Conservation (phyloP, 2,797 vertebrate species). For the Enteromius viviparus region DNA sequence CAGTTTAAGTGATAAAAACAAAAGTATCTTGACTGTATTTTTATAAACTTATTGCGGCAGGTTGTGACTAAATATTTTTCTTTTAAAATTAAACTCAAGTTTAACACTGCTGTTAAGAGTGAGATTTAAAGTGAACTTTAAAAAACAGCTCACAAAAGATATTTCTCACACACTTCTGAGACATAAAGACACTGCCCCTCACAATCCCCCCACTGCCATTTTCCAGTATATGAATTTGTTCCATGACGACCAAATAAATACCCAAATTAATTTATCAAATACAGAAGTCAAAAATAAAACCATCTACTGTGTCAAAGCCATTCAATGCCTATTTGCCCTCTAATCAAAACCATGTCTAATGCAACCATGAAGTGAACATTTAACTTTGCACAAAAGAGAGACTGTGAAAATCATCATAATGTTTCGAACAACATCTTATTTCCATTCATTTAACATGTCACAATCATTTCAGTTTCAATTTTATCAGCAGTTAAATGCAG, state of each 20-base stretch:
- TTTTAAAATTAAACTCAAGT: neutral
- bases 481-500: neutral
- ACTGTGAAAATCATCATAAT: neutral
- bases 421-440: neutral
- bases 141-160: neutral
- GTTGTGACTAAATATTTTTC: neutral
- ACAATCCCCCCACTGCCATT: slow-evolving; percentile 18
- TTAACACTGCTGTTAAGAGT: neutral
- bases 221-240: slow-evolving; percentile 33
- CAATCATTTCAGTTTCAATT: neutral
- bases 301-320: neutral
- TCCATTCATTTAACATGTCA: slow-evolving; percentile 22
- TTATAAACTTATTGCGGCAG: neutral
- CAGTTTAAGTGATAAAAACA: slow-evolving; percentile 2
- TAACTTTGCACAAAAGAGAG: neutral
- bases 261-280: slow-evolving; percentile 5
- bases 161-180: slow-evolving; percentile 1
- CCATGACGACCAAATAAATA: slow-evolving; percentile 32
- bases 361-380: neutral
- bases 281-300: slow-evolving; percentile 21
- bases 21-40: neutral
- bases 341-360: neutral
- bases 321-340: neutral
- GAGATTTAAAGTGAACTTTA: neutral
- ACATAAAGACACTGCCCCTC: slow-evolving; percentile 11